Evolutionary conservation across 2,113 vertebrate species (phyloP).

Genomic region (Podiceps cristatus): DNA sequence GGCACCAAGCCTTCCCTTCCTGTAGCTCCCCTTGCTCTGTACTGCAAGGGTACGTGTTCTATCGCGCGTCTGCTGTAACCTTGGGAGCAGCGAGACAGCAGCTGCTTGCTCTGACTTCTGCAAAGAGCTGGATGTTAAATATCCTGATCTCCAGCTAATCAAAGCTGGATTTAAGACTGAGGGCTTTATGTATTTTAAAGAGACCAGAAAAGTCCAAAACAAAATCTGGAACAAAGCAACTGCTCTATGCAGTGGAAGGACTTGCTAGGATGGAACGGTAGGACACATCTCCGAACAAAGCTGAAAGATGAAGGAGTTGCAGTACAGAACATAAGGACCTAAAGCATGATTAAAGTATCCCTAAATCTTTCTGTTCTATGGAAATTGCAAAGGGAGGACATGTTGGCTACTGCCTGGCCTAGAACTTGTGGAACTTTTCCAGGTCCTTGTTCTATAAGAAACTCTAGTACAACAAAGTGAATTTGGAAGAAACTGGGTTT

Average conservation of each 20-base stretch:
- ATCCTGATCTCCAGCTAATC: not conserved
- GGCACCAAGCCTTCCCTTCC: not conserved
- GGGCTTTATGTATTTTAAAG: not conserved
- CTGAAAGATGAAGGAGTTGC: not conserved
- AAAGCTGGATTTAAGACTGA: not conserved
- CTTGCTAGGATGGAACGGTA: rapidly evolving
- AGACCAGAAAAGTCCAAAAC: not conserved
- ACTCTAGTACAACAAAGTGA: not conserved
- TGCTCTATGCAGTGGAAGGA: not conserved
- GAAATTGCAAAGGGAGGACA: not conserved
- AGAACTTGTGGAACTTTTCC: not conserved
- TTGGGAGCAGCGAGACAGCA: rapidly evolving
- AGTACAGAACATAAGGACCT: not conserved
- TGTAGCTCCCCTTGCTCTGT: not conserved
- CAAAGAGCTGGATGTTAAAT: not conserved
- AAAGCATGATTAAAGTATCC: not conserved
- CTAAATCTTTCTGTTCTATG: not conserved
- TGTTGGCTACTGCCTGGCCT: not conserved
- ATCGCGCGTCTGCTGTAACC: not conserved
- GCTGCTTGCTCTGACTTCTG: not conserved
- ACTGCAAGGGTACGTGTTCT: rapidly evolving
- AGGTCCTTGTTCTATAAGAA: not conserved
- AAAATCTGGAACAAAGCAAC: not conserved
- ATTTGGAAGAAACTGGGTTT: not conserved
- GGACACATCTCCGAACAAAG: not conserved